These are phyloP conservation scores for Chrysochloris asiatica DNA, from an alignment of 2,113 vertebrate genomes.

Conservation along the genomic window DNA sequence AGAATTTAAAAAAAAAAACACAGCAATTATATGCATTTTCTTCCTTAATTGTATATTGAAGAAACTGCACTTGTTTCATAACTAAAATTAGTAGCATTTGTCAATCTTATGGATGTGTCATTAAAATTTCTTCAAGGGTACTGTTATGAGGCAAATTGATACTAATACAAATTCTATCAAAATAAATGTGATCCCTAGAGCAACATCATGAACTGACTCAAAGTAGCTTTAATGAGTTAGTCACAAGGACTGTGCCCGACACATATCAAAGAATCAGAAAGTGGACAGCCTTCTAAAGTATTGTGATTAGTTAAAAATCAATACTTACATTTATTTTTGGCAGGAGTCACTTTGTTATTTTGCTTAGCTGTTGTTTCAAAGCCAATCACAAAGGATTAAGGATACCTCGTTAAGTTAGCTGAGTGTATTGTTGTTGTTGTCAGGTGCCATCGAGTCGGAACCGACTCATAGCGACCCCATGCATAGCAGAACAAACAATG, in stretches of 20 bases:
- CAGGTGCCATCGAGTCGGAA: too few species aligned
- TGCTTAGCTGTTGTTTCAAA: conserved; percentile 46
- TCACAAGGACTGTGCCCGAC: neutral
- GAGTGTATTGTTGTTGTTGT: too few species aligned
- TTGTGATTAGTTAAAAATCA: conserved; percentile 49
- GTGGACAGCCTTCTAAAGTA: neutral
- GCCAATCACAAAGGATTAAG: conserved; percentile 33
- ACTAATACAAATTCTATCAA: conserved; percentile 10
- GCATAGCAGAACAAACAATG: too few species aligned
- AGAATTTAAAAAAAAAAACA: neutral
- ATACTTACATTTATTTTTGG: conserved; percentile 27
- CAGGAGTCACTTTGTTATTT: conserved; percentile 1
- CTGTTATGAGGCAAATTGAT: neutral
- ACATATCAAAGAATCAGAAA: conserved; percentile 18
- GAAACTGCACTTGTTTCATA: conserved; percentile 14
- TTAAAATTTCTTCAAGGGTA: neutral
- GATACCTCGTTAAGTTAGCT: neutral
- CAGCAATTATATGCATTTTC: neutral
- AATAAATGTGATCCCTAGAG: neutral
- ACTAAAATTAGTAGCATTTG: conserved; percentile 12
- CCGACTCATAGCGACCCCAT: too few species aligned
- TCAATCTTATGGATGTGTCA: neutral
- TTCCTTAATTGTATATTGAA: conserved; percentile 15
- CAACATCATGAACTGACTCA: neutral
- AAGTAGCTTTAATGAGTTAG: neutral